A percentile compares a stretch with the other conserved stretches of the same genome.
phyloP scores from a whole-genome alignment of 1,140 invertebrate species.

The Drosophila kohkoa region DNA sequence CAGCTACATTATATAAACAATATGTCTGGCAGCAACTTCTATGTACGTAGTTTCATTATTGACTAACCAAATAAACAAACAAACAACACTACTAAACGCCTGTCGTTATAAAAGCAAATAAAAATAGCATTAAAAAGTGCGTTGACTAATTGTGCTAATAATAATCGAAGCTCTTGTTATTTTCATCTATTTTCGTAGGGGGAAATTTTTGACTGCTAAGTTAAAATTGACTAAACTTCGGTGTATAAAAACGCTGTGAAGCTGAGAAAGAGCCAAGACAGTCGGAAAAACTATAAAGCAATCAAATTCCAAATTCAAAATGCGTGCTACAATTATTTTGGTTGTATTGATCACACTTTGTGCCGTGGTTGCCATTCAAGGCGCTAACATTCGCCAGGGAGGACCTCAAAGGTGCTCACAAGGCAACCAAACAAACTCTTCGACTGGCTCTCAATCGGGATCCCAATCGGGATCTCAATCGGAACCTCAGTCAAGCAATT shows the following conservation, averaged over 20 bases:
- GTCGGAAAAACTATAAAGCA: neutral
- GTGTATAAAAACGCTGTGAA: neutral
- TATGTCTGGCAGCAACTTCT: neutral
- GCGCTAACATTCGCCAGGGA: neutral
- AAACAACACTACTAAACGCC: neutral
- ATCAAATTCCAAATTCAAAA: neutral
- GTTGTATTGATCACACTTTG: neutral
- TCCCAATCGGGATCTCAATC: neutral
- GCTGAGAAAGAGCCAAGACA: neutral
- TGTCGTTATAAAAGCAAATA: neutral
- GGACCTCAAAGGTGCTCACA: neutral
- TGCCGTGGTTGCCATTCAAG: neutral
- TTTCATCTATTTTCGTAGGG: neutral
- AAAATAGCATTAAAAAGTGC: neutral
- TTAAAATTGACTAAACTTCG: too few relatives aligned
- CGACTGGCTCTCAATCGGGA: neutral
- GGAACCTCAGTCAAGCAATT: neutral
- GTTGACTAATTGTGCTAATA: neutral
- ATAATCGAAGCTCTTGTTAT: neutral
- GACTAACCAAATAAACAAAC: neutral
- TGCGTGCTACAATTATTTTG: neutral
- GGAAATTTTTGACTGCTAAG: too few relatives aligned
- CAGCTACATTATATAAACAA: neutral
- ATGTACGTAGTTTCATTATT: neutral
- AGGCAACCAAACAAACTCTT: neutral